phyloP scores from a whole-genome alignment of 2,797 vertebrate genomes.

The Enteromius paludinosus region DNA sequence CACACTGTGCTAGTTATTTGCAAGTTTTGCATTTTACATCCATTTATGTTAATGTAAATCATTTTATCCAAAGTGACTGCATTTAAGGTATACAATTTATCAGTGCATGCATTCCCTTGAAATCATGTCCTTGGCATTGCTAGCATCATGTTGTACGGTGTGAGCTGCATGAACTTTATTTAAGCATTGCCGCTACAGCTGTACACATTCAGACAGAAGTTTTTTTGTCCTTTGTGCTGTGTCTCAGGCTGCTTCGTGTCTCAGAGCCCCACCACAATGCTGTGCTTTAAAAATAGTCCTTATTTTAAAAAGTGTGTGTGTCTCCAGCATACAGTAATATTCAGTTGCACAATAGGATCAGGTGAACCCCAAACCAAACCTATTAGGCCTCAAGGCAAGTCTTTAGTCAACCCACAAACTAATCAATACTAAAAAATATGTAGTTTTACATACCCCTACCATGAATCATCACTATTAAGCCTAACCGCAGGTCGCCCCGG shows the following conservation, averaged over 20 bases:
- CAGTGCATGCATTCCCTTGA: neutral
- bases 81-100: neutral
- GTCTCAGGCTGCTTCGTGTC: neutral
- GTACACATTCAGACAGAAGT: neutral
- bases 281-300: neutral
- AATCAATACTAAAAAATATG: neutral
- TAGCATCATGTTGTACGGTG: neutral
- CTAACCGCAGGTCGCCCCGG: neutral
- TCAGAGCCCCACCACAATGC: neutral
- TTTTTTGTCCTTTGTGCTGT: neutral
- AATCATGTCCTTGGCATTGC: conserved; percentile 1
- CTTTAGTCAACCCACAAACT: neutral
- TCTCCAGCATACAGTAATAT: neutral
- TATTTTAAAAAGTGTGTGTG: neutral
- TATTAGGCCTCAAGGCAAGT: neutral
- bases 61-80: neutral
- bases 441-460: neutral
- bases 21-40: neutral
- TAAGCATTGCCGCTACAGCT: neutral
- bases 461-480: neutral
- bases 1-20: neutral
- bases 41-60: neutral
- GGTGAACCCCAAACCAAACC: neutral
- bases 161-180: neutral
- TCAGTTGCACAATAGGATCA: neutral